Conservation (phyloP, 2,113 vertebrate species). For the Speoplatyrhinus poulsoni region DNA sequence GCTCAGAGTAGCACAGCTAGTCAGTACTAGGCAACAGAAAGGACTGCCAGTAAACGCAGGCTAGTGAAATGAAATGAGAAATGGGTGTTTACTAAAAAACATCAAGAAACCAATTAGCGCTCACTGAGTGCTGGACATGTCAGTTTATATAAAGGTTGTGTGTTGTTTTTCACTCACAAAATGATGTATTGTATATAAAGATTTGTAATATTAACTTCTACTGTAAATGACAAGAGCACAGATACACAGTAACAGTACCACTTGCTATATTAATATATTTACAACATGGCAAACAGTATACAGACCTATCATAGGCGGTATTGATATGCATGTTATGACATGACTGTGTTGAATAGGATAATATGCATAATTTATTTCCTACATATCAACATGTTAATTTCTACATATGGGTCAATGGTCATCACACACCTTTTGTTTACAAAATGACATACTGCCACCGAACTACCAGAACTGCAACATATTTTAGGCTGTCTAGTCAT, state of each 20-base stretch:
- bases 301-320: conserved; percentile 19
- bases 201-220: conserved; percentile 52
- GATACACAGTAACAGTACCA: conserved; percentile 25
- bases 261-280: conserved; percentile 26
- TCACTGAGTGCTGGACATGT: conserved; percentile 38
- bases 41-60: conserved; percentile 26
- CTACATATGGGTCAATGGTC: conserved; percentile 41
- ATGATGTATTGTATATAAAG: conserved; percentile 41
- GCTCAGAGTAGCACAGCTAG: conserved; percentile 51
- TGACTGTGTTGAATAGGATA: conserved; percentile 39
- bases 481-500: conserved; percentile 42
- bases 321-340: conserved; percentile 12
- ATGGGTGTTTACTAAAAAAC: conserved; percentile 5
- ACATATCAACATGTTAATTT: conserved; percentile 41
- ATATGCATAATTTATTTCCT: conserved; percentile 40
- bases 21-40: conserved; percentile 41
- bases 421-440: conserved; percentile 36
- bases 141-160: conserved; percentile 44
- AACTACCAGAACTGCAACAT: conserved; percentile 18
- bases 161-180: conserved; percentile 40
- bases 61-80: conserved; percentile 23
- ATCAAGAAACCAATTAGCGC: conserved; percentile 12
- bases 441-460: conserved; percentile 18
- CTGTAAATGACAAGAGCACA: conserved; percentile 22
- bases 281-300: conserved; percentile 18